Percentiles rank a stretch among this genome's conserved stretches.
Conservation (phyloP, 2,113 vertebrate species). For the Percopsis transmontana region DNA sequence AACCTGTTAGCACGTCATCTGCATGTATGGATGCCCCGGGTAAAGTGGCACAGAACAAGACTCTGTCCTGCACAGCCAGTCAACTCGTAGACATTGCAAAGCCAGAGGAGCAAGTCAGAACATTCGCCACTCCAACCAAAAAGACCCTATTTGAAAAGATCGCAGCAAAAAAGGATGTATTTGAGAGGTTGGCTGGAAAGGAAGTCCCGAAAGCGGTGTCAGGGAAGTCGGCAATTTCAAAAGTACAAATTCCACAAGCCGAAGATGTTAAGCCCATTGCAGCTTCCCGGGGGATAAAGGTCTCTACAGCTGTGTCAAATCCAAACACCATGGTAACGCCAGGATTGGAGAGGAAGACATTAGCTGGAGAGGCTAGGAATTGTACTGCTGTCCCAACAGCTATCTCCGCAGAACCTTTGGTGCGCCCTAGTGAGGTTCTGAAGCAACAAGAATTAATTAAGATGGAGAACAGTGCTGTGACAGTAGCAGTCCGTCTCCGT, state of each 20-base stretch:
- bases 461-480: slow-evolving; percentile 88
- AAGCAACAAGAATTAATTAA: slow-evolving; percentile 61
- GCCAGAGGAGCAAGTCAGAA: slow-evolving; percentile 23
- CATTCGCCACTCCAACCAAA: slow-evolving; percentile 58
- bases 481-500: slow-evolving; percentile 87
- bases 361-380: slow-evolving; percentile 9
- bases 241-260: slow-evolving; percentile 49
- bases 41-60: slow-evolving; percentile 7
- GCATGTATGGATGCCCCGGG: slow-evolving; percentile 8
- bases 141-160: slow-evolving; percentile 64
- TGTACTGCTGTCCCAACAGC: neutral
- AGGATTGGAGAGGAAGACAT: slow-evolving; percentile 40
- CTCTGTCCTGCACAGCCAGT: slow-evolving; percentile 4
- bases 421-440: slow-evolving; percentile 36
- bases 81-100: slow-evolving; percentile 16
- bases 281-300: slow-evolving; percentile 31
- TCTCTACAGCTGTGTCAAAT: neutral
- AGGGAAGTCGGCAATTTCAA: slow-evolving; percentile 54
- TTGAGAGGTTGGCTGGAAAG: slow-evolving; percentile 62
- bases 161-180: slow-evolving; percentile 61
- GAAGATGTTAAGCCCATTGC: slow-evolving; percentile 40
- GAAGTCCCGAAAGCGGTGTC: slow-evolving; percentile 39
- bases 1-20: slow-evolving; percentile 5
- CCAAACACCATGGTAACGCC: slow-evolving; percentile 31
- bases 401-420: slow-evolving; percentile 23